Conservation (phyloP, 2,797 vertebrate genomes). For the Epinephelus coioides region DNA sequence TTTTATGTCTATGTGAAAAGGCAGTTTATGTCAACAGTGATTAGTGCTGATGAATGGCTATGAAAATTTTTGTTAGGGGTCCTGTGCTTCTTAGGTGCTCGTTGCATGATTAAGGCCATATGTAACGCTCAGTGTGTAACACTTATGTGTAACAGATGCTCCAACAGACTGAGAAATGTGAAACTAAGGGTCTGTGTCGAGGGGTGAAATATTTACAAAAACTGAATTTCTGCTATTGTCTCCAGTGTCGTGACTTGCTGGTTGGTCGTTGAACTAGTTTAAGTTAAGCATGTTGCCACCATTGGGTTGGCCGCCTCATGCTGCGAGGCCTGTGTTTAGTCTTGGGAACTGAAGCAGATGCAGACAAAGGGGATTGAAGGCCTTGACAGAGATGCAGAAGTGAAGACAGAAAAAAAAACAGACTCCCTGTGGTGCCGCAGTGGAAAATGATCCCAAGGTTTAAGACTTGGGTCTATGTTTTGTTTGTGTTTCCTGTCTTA, state of each 20-base stretch:
- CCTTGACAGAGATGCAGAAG: conserved; percentile 76
- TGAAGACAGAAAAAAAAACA: conserved; percentile 74
- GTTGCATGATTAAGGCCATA: conserved; percentile 78
- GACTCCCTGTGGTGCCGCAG: conserved; percentile 78
- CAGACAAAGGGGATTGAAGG: conserved; percentile 78
- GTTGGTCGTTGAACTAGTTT: conserved; percentile 54
- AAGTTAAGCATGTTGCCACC: conserved; percentile 70
- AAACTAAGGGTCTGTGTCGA: conserved; percentile 39
- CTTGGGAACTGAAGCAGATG: conserved; percentile 83
- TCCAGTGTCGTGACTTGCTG: conserved; percentile 37
- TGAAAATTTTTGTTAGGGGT: conserved; percentile 76
- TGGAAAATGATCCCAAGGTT: conserved; percentile 83
- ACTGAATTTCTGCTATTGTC: conserved; percentile 39
- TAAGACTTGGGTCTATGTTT: conserved; percentile 77
- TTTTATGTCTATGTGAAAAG: conserved; percentile 82
- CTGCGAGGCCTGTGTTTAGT: conserved; percentile 78
- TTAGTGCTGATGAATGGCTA: conserved; percentile 82
- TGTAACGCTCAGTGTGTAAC: conserved; percentile 70
- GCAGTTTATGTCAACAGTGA: conserved; percentile 83
- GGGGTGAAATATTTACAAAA: conserved; percentile 54
- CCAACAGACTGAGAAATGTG: conserved; percentile 46
- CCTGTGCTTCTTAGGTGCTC: conserved; percentile 69
- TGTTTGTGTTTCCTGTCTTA: conserved; percentile 82
- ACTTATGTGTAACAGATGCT: conserved; percentile 79
- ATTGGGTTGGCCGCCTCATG: conserved; percentile 44